Evolutionary conservation across 2,888 invertebrate genomes (phyloP).

Genomic region (Coelogynopora nodosa): DNA sequence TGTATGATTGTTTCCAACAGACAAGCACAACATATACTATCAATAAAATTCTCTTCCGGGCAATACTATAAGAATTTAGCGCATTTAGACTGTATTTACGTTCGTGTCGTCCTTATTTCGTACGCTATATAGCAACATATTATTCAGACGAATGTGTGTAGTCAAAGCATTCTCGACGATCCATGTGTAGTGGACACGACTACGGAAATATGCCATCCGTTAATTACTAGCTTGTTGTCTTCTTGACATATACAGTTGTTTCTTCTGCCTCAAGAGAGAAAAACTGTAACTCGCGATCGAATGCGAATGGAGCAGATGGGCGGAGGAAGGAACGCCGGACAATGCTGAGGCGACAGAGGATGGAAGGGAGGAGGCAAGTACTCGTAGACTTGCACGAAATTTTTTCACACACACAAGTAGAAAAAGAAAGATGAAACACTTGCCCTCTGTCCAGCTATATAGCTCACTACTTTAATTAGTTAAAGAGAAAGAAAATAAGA

Average conservation of each 20-base stretch:
- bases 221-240: slow-evolving; percentile 5
- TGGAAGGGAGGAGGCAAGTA: not conserved
- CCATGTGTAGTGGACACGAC: slow-evolving; percentile 20
- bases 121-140: no score
- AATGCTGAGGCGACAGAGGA: not conserved
- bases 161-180: not conserved
- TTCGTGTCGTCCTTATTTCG: no score
- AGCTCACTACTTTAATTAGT: not conserved
- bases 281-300: not conserved
- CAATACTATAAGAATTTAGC: no score
- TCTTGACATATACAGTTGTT: not conserved
- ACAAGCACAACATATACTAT: no score
- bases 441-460: not conserved
- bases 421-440: not conserved
- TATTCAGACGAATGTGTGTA: not conserved
- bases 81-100: no score
- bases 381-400: not conserved
- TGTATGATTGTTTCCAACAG: no score
- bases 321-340: not conserved
- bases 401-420: not conserved
- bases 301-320: not conserved
- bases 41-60: no score
- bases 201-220: slow-evolving; percentile 20
- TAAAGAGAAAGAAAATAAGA: not conserved
- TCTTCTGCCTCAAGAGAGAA: not conserved